Base-by-base conservation (phyloP, 2,888 invertebrate species). In the Conus canariensis region DNA sequence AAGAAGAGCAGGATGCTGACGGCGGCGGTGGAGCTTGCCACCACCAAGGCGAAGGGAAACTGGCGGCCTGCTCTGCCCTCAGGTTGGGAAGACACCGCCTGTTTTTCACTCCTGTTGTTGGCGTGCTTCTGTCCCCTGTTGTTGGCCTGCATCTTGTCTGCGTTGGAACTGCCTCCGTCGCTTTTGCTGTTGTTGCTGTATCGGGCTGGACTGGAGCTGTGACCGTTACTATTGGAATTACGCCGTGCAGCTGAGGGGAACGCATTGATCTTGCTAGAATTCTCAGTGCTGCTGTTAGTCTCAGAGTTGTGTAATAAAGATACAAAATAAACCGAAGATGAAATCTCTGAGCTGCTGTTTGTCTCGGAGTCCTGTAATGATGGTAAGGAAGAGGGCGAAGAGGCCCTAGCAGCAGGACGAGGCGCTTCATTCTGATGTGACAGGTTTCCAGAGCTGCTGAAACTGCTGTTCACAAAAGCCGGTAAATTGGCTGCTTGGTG, bases 1-100 rank as follows among this genome's bases (percentile, higher is more conserved):
- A 95, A 94, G 85, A 95, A 95, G 67, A 95, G 93, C 64, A 95
- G 92, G 59, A 95, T 94, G 74, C 92, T 90, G n/a, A 95, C 93
- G 3, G 95, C 94, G 7, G 94, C 95, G 0, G 94, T 94, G 3
- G 95, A 94, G 90, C 94, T 94, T 7, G 95, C 95, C 8, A 95
- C 93, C 22, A 95, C 92, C 10, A 95, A 92, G 0, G 94, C 93
- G 25, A 94, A 87, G 19, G 95, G 95, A 10, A 94, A 92, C 58
- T 93, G 93, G 80, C 91, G 60, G n/a, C 88, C 64, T 7, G 87
- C 90, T 12, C 19, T n/a, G 56, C 82, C 58, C 30, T 30, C 22
- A 56, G 45, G 90, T 22, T 60, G 56, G 19, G 86, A 67, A 58
- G 70, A 60, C 59, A 59, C 70, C 19, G 70, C 77, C n/a, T 70